phyloP scores from a whole-genome alignment of 1,140 invertebrate species.

The Lepidurus couesii region DNA sequence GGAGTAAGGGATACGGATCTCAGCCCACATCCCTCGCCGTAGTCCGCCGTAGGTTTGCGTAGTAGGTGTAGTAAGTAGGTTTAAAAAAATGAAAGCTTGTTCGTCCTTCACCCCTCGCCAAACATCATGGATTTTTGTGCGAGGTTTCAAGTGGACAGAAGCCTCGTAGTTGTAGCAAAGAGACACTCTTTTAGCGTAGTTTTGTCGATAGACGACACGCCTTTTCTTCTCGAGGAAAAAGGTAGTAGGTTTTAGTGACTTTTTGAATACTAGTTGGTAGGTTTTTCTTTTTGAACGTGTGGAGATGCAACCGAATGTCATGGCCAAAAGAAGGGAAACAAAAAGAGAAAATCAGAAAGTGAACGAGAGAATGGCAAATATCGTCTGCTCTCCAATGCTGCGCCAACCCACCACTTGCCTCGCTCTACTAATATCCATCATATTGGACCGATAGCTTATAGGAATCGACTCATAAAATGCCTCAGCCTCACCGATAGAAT shows the following conservation, averaged over 20 bases:
- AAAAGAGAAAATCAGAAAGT: neutral
- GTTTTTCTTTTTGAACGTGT: constrained; percentile 22
- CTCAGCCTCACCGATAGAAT: no score
- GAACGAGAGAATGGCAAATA: neutral
- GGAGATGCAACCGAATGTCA: neutral
- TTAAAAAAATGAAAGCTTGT: neutral
- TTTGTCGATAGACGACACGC: constrained; percentile 8
- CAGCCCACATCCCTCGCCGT: constrained; percentile 20
- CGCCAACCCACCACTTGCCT: constrained; percentile 12
- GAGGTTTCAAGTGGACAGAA: neutral
- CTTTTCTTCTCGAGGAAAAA: neutral
- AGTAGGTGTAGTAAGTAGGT: constrained; percentile 8
- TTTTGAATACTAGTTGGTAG: neutral
- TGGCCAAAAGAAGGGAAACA: neutral
- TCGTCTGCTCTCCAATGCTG: neutral
- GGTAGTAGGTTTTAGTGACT: neutral
- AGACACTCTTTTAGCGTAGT: constrained; percentile 8
- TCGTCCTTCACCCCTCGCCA: no score
- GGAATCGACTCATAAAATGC: neutral
- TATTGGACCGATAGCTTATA: constrained; percentile 1
- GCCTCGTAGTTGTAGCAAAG: constrained; percentile 15
- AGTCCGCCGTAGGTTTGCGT: constrained; percentile 6
- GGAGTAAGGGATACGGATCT: constrained; percentile 21
- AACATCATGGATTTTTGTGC: neutral
- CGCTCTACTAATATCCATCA: neutral